These are phyloP conservation scores for Nebria ingens DNA, from an alignment of 1,140 invertebrate species.

Conservation along the genomic window DNA sequence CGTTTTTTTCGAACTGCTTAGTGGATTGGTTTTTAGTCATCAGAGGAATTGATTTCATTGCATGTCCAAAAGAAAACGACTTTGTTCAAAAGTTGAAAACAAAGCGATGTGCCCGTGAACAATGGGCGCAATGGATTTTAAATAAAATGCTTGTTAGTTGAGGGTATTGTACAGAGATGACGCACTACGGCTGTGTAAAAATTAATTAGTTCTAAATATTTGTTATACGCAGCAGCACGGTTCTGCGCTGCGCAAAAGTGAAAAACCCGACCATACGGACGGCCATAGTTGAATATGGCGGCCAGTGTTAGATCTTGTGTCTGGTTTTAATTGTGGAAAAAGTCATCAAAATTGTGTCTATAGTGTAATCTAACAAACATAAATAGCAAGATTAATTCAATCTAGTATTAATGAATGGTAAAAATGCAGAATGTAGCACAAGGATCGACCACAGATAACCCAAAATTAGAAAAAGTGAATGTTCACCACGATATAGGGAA, in stretches of 20 bases:
- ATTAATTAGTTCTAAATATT: background rate
- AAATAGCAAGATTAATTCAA: constrained; percentile 20
- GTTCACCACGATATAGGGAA: constrained; percentile 46
- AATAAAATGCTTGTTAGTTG: no score
- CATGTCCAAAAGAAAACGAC: no score
- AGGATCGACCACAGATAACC: constrained; percentile 58
- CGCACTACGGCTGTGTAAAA: background rate
- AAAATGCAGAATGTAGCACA: constrained; percentile 85
- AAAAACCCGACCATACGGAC: constrained; percentile 13
- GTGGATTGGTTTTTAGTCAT: no score
- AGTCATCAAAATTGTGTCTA: constrained; percentile 26
- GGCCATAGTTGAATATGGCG: constrained; percentile 36
- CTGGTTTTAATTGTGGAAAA: constrained; percentile 23
- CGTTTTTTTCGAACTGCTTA: no score
- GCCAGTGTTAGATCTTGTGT: constrained; percentile 13
- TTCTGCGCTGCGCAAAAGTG: background rate
- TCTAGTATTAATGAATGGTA: constrained; percentile 43
- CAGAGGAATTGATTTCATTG: no score
- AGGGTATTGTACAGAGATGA: background rate
- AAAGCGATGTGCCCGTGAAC: no score
- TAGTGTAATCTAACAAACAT: constrained; percentile 26
- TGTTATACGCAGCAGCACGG: background rate
- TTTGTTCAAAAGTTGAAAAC: no score
- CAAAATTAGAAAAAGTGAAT: constrained; percentile 61
- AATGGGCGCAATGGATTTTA: no score